Conservation (phyloP, 2,797 vertebrate species). For the Eulemur rubriventer region DNA sequence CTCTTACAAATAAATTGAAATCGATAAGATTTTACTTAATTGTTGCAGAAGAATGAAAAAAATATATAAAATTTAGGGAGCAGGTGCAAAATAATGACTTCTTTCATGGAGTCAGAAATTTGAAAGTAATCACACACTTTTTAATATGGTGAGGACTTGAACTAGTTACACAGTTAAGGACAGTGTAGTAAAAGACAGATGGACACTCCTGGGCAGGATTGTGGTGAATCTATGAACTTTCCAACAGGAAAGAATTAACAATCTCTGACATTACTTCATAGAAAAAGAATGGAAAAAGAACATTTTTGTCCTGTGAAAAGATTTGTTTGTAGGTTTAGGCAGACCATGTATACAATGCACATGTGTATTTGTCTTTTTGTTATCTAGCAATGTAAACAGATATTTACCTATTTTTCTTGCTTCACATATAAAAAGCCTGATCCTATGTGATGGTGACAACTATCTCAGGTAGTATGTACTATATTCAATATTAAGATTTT, state of each 20-base stretch:
- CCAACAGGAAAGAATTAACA: neutral
- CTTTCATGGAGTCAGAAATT: neutral
- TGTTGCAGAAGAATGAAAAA: neutral
- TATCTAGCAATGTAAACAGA: neutral
- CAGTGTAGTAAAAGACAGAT: neutral
- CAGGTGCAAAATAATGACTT: neutral
- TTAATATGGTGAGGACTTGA: neutral
- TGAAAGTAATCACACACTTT: neutral
- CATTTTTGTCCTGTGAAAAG: neutral
- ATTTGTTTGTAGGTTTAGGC: neutral
- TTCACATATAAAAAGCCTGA: neutral
- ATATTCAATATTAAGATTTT: neutral
- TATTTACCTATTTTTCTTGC: neutral
- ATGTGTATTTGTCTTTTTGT: neutral
- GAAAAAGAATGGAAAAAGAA: neutral
- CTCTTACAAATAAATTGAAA: conserved; percentile 42
- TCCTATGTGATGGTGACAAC: neutral
- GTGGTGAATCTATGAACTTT: neutral
- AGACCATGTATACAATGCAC: neutral
- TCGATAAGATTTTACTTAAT: neutral
- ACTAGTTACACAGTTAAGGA: neutral
- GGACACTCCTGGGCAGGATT: neutral
- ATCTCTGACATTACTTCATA: neutral
- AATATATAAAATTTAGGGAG: neutral
- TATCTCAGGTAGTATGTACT: neutral